Evolutionary conservation across 2,113 vertebrate species (phyloP).

Genomic region (Mola mola): DNA sequence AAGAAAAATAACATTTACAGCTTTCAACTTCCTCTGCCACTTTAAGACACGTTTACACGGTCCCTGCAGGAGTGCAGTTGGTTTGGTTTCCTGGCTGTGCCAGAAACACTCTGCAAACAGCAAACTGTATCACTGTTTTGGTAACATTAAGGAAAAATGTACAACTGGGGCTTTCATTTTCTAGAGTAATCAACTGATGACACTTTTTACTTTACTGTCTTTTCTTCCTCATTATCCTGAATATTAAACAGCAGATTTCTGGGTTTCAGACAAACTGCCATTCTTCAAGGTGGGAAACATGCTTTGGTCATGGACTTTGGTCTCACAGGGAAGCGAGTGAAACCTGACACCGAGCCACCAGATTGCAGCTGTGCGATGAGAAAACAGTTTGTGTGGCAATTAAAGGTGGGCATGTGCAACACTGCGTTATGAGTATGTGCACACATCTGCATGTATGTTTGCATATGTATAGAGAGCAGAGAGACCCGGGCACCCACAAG

Average conservation of each 20-base stretch:
- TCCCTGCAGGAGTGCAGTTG: constrained; percentile 30
- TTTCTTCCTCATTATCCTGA: constrained; percentile 11
- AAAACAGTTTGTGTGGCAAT: constrained; percentile 17
- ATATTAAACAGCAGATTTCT: constrained; percentile 19
- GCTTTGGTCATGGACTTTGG: constrained; percentile 32
- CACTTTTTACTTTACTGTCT: background rate
- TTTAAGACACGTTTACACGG: constrained; percentile 55
- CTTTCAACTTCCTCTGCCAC: constrained; percentile 62
- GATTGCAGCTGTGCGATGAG: constrained; percentile 37
- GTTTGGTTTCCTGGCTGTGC: constrained; percentile 35
- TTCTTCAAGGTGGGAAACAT: constrained; percentile 29
- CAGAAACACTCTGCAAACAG: constrained; percentile 39
- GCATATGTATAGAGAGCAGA: constrained; percentile 27
- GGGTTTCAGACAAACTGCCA: constrained; percentile 23
- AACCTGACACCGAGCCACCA: constrained; percentile 44
- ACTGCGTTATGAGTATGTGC: constrained; percentile 20
- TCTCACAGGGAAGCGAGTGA: constrained; percentile 24
- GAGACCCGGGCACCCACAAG: constrained; percentile 44
- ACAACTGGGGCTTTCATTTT: constrained; percentile 38
- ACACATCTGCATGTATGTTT: constrained; percentile 31
- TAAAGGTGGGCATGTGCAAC: constrained; percentile 32
- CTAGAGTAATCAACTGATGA: constrained; percentile 43
- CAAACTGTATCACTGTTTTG: constrained; percentile 26
- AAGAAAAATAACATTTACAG: constrained; percentile 69
- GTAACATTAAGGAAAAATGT: constrained; percentile 47